Base-by-base conservation (phyloP, 2,797 vertebrate genomes). In the Salarias fasciatus region DNA sequence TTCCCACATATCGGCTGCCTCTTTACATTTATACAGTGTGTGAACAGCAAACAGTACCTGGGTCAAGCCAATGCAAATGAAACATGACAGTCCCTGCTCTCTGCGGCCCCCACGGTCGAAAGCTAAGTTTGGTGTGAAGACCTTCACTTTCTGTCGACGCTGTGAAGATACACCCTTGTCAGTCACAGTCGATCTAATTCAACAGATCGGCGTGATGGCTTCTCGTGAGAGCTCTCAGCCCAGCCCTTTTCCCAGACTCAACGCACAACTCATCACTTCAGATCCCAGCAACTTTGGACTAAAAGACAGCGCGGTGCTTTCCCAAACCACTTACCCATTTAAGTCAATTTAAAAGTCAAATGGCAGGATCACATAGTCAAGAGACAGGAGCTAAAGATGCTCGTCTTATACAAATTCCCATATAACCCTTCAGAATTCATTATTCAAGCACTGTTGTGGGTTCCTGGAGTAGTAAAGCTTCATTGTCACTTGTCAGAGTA, bases 41-140 rank as follows among this genome's bases (percentile, higher is more conserved):
- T 41, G 55, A 68, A 52, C 71, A 52, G 55, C 44, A 67, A 71
- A 53, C 51, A 31, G 18, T 40, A 67, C 64, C 64, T 63, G n/a
- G 29, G 35, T 36, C 29, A 53, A 69, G 50, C 12, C 48, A 64
- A 53, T 59, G 47, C 36, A 82, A 75, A 87, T 82, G 45, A 67
- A 79, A 75, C 56, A 66, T 79, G 77, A 85, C 85, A 78, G 70
- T 38, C 50, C 53, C 44, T 70, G 69, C 72, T 72, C 76, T 81
- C 48, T 8, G 18, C 44, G 53, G 24, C 24, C 63, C 33, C 31
- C 11, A 35, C 11, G 43, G 75, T 80, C 48, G 2, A 69, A 72
- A 77, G 76, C 73, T 57, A 72, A 55, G 68, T 79, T 77, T 63
- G 67, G 66, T 84, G 79, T 83, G 63, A 79, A 78, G 75, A 87